phyloP scores from a whole-genome alignment of 2,797 vertebrate species.

The Jordanella pulchra region DNA sequence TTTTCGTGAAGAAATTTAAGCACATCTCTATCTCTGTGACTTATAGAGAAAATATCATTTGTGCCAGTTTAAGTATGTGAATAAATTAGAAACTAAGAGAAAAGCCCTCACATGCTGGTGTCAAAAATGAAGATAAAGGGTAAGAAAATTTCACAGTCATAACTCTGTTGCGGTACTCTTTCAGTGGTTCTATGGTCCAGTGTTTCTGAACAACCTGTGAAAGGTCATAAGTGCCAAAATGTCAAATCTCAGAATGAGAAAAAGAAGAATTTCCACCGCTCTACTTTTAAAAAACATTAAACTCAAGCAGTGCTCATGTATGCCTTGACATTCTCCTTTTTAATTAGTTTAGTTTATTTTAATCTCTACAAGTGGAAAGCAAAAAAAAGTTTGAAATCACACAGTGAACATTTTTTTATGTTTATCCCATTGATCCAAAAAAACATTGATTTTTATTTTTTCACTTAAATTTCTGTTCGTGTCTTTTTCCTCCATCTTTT shows the following conservation, averaged over 20 bases:
- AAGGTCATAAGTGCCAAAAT: conserved; percentile 12
- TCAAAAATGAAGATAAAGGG: conserved; percentile 12
- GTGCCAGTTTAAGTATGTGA: neutral
- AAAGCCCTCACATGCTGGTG: neutral
- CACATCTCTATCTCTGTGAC: neutral
- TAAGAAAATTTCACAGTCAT: neutral
- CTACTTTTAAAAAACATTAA: conserved; percentile 17
- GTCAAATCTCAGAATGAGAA: conserved; percentile 18
- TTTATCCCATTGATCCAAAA: conserved; percentile 42
- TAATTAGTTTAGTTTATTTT: conserved; percentile 14
- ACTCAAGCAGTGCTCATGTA: neutral
- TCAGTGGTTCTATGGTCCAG: conserved; percentile 4
- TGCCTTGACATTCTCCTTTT: conserved; percentile 9
- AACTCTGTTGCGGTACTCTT: conserved; percentile 5
- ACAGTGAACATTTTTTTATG: conserved; percentile 6
- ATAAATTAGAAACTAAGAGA: neutral
- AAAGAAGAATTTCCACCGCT: neutral
- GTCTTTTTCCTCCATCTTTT: conserved; percentile 12
- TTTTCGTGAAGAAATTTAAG: neutral
- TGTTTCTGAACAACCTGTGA: conserved; percentile 8
- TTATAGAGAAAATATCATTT: neutral
- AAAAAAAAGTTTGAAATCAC: conserved; percentile 41
- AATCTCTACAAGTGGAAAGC: neutral
- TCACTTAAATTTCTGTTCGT: conserved; percentile 23
- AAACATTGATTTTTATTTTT: conserved; percentile 13